Conservation (phyloP, 2,888 invertebrate genomes). For the Lasioglossum calceatum region DNA sequence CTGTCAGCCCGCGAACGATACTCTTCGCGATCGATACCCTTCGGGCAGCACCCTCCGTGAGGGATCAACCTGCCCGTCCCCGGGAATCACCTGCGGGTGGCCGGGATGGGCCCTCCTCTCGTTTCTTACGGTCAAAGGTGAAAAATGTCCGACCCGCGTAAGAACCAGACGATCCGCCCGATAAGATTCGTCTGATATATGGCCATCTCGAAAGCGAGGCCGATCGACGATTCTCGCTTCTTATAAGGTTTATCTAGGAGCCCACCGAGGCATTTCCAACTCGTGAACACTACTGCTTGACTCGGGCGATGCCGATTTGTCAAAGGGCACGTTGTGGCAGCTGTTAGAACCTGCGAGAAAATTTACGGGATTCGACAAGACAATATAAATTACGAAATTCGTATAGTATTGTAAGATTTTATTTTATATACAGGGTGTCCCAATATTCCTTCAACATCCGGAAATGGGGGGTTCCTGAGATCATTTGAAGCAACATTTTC, state of each 20-base stretch:
- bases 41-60: slow-evolving; percentile 62
- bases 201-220: slow-evolving; percentile 8
- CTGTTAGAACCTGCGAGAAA: neutral
- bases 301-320: neutral
- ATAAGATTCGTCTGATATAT: slow-evolving; percentile 45
- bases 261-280: neutral
- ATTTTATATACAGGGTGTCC: too few relatives aligned
- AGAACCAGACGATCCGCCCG: slow-evolving; percentile 51
- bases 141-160: slow-evolving; percentile 55
- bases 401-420: too few relatives aligned
- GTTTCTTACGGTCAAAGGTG: slow-evolving; percentile 59
- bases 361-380: neutral
- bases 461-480: too few relatives aligned
- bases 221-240: neutral
- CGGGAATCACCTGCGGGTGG: slow-evolving; percentile 66
- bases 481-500: too few relatives aligned
- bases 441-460: too few relatives aligned
- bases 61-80: slow-evolving; percentile 56
- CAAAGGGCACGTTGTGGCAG: neutral
- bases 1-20: slow-evolving; percentile 76
- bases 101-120: slow-evolving; percentile 22
- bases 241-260: neutral
- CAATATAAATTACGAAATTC: too few relatives aligned
- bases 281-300: neutral
- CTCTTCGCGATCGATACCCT: slow-evolving; percentile 72